Evolutionary conservation across 2,888 invertebrate species (phyloP).

Genomic region (Drosophila hawaiiensis): DNA sequence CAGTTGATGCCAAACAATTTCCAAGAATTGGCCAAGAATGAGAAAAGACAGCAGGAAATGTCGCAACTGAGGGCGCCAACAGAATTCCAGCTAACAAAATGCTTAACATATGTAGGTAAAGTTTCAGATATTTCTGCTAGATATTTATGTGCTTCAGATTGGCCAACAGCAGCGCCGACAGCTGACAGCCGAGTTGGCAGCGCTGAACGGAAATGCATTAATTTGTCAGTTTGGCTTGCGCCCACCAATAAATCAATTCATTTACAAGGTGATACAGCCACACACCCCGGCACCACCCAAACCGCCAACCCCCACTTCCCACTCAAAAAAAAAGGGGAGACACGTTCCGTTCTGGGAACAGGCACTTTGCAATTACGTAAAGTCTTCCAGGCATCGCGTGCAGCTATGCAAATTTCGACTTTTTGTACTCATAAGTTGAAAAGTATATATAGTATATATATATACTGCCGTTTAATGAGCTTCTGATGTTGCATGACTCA

Average conservation of each 20-base stretch:
- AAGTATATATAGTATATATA: neutral
- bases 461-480: slow-evolving; percentile 67
- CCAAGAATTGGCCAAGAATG: slow-evolving; percentile 33
- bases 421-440: slow-evolving; percentile 29
- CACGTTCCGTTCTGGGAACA: slow-evolving; percentile 20
- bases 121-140: neutral
- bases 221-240: slow-evolving; percentile 70
- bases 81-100: slow-evolving; percentile 6
- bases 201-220: slow-evolving; percentile 74
- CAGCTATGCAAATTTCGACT: slow-evolving; percentile 62
- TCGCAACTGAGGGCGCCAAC: slow-evolving; percentile 33
- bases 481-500: slow-evolving; percentile 59
- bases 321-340: neutral
- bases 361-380: slow-evolving; percentile 79
- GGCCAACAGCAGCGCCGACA: slow-evolving; percentile 49
- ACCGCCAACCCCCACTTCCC: neutral
- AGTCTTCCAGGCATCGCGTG: slow-evolving; percentile 63
- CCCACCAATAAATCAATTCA: slow-evolving; percentile 71
- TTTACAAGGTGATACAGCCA: slow-evolving; percentile 35
- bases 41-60: slow-evolving; percentile 36
- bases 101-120: slow-evolving; percentile 6
- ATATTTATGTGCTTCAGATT: slow-evolving; percentile 45
- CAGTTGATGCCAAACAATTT: slow-evolving; percentile 8
- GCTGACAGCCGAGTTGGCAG: slow-evolving; percentile 52
- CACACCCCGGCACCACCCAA: neutral